Evolutionary conservation across 2,113 vertebrate genomes (phyloP), one percentile per base, ranked within the genome.

Genomic region (Phocoena phocoena): DNA sequence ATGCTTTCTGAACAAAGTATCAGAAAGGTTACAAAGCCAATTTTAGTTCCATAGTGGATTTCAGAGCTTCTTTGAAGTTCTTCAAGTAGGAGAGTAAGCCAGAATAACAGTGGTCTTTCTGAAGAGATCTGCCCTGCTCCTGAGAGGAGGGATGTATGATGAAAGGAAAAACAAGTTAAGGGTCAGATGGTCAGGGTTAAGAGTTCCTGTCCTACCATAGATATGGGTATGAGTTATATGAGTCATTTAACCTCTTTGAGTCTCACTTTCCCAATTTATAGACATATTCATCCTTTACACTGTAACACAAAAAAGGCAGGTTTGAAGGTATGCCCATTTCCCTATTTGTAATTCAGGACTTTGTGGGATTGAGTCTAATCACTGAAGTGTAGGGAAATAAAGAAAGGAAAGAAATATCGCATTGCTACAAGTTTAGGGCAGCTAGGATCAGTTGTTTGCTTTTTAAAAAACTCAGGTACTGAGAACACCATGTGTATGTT

Each of bases 1-100:
- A 90, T 84, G 33, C 41, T 82, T 90, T 89, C 71, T 71, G 33
- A 88, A 71, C 88, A 79, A 94, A 96, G 44, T 23, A 63, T 60
- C 50, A 67, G 83, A 80, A 92, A 76, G 65, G 36, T 58, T 58
- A 79, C 15, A 71, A 70, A 81, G 41, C 28, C 36, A 60, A 33
- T 50, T 53, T 63, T 74, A 76, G 41, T 41, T 86, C 62, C 55
- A 63, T 3, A 67, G 65, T 28, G 55, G 63, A 63, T 8, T 50
- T 44, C 55, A 70, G 36, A 82, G 58, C 31, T 71, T 85, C 90
- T 76, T 2, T 58, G 36, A 93, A 88, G 63, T 36, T 91, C 60
- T 63, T 50, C 8, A 79, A 15, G 50, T 4, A 63, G 80, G 6
- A 87, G 60, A 87, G 41, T 63, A 41, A 76, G 50, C 33, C 41